Evolutionary conservation across 2,888 invertebrate species (phyloP).

Genomic region (Pimpla rufipes): DNA sequence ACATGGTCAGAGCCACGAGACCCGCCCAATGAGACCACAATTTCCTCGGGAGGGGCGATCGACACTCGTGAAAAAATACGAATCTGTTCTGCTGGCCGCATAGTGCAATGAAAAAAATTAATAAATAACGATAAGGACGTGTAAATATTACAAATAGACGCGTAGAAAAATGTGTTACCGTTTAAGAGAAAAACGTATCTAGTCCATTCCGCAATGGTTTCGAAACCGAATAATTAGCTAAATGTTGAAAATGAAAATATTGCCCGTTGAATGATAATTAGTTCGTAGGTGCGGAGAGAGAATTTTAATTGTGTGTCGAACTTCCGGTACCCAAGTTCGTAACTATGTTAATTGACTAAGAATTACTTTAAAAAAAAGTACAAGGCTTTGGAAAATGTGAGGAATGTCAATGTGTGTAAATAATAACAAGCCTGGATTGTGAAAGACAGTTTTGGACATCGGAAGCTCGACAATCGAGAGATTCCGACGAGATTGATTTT

Average conservation of each 20-base stretch:
- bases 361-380: background rate
- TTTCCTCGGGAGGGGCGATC: background rate
- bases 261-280: conserved; percentile 39
- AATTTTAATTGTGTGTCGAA: conserved; percentile 1
- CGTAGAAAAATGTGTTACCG: conserved; percentile 46
- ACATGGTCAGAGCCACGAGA: conserved; percentile 87
- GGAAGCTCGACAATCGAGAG: background rate
- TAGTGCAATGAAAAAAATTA: conserved; percentile 50
- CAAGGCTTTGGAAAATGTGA: background rate
- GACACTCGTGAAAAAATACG: conserved; percentile 11
- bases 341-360: background rate
- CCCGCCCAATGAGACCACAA: conserved; percentile 71
- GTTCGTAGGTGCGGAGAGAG: background rate
- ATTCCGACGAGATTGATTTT: background rate
- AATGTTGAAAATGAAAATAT: conserved; percentile 34
- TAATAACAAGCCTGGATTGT: no score
- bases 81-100: conserved; percentile 10
- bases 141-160: conserved; percentile 59
- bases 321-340: background rate
- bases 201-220: conserved; percentile 20
- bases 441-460: background rate
- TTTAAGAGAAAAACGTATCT: conserved; percentile 37
- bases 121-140: conserved; percentile 14
- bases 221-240: conserved; percentile 24
- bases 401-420: conserved; percentile 15